phyloP scores from a whole-genome alignment of 92 coral and sea anemone species.

The Paragorgia papillata region DNA sequence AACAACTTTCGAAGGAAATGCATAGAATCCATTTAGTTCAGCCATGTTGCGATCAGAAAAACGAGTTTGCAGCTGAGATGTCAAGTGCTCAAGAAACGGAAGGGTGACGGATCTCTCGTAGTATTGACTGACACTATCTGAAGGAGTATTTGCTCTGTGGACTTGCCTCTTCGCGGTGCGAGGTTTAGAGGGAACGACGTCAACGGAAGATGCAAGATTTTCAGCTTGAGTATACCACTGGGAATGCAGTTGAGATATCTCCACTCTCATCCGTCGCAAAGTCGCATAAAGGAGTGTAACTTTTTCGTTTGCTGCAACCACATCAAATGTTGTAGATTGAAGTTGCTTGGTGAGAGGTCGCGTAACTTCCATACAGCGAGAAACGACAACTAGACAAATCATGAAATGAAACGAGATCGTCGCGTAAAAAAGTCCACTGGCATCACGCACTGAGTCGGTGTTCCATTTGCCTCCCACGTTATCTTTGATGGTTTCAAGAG shows the following conservation, averaged over 20 bases:
- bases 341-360: neutral
- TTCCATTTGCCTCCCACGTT: constrained; percentile 2
- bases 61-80: too few relatives aligned
- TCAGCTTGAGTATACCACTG: neutral
- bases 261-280: neutral
- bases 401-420: neutral
- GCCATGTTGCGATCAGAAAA: too few relatives aligned
- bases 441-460: neutral
- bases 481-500: constrained; percentile 3
- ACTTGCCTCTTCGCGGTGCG: neutral
- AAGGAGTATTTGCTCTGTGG: neutral
- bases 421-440: neutral
- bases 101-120: neutral
- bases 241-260: neutral
- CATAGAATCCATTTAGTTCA: too few relatives aligned
- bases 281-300: neutral
- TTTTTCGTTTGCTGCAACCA: neutral
- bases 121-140: neutral
- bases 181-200: neutral
- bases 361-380: neutral
- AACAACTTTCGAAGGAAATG: too few relatives aligned
- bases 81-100: neutral
- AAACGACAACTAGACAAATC: neutral
- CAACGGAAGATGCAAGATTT: neutral
- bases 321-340: neutral